A percentile compares a stretch with the other conserved stretches of the same genome.
Evolutionary conservation across 2,113 vertebrate genomes (phyloP).

Genomic region (Psephotus haematonotus): DNA sequence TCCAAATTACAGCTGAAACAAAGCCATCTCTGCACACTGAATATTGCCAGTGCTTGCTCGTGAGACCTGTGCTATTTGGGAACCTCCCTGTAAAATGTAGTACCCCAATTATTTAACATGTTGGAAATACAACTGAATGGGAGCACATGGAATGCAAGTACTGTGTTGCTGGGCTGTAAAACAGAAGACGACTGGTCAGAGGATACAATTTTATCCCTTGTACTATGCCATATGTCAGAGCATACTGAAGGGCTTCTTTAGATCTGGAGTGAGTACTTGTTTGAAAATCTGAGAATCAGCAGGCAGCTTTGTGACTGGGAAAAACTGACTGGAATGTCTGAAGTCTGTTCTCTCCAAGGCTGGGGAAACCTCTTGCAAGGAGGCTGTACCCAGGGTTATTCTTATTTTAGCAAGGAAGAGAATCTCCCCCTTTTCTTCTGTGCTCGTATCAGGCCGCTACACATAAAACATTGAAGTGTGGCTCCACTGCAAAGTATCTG

Average conservation of each 20-base stretch:
- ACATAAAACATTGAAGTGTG: not conserved
- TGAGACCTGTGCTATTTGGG: not conserved
- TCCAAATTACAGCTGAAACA: rapidly evolving
- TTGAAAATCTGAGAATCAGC: not conserved
- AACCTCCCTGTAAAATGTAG: not conserved
- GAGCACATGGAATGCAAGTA: not conserved
- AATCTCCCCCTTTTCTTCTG: not conserved
- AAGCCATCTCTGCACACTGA: not conserved
- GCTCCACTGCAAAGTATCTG: not conserved
- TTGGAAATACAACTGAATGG: not conserved
- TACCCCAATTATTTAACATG: not conserved
- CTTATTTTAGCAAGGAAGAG: not conserved
- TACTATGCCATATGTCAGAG: not conserved
- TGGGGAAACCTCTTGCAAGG: not conserved
- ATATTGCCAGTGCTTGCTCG: not conserved
- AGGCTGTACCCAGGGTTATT: not conserved
- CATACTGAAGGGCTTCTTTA: not conserved
- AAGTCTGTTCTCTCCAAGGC: not conserved
- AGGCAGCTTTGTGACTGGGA: not conserved
- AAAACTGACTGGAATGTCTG: not conserved
- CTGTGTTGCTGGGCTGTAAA: not conserved
- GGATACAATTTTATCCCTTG: not conserved
- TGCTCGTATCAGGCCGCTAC: not conserved
- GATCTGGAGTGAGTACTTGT: not conserved
- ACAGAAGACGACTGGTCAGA: not conserved